phyloP scores from a whole-genome alignment of 2,888 invertebrate genomes.

The Callosobruchus maculatus region DNA sequence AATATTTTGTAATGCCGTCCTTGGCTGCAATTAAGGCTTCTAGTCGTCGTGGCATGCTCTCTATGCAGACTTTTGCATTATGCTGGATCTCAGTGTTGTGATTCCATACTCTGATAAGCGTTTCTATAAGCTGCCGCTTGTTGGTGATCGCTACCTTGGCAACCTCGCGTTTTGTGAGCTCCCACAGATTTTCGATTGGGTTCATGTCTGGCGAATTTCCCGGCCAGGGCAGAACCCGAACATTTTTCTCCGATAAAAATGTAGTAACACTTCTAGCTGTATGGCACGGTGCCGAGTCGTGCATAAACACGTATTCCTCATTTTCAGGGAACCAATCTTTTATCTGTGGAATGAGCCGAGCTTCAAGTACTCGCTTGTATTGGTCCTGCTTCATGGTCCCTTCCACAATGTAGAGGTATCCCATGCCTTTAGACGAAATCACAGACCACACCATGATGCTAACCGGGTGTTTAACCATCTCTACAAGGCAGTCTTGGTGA shows the following conservation, averaged over 20 bases:
- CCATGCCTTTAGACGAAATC: constrained; percentile 19
- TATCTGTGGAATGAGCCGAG: constrained; percentile 6
- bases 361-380: constrained; percentile 19
- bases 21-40: not conserved
- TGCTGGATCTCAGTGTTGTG: not conserved
- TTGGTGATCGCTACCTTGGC: not conserved
- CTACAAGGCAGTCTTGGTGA: constrained; percentile 1
- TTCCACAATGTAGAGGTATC: constrained; percentile 20
- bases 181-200: not conserved
- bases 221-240: not conserved
- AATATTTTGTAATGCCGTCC: not conserved
- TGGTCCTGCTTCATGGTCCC: constrained; percentile 22
- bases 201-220: not conserved
- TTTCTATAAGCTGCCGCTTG: not conserved
- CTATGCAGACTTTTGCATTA: not conserved
- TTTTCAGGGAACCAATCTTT: constrained; percentile 8
- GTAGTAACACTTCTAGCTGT: constrained; percentile 1
- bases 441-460: constrained; percentile 22
- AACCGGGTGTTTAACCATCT: constrained; percentile 17
- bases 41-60: not conserved
- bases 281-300: constrained; percentile 14
- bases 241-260: constrained; percentile 2
- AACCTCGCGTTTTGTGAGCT: not conserved
- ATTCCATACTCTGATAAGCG: constrained; percentile 3
- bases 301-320: constrained; percentile 1